A percentile compares a stretch with the other conserved stretches of the same genome.
These are phyloP conservation scores for Ornithoptera alexandrae DNA, from an alignment of 2,888 invertebrate species.

Conservation along the genomic window DNA sequence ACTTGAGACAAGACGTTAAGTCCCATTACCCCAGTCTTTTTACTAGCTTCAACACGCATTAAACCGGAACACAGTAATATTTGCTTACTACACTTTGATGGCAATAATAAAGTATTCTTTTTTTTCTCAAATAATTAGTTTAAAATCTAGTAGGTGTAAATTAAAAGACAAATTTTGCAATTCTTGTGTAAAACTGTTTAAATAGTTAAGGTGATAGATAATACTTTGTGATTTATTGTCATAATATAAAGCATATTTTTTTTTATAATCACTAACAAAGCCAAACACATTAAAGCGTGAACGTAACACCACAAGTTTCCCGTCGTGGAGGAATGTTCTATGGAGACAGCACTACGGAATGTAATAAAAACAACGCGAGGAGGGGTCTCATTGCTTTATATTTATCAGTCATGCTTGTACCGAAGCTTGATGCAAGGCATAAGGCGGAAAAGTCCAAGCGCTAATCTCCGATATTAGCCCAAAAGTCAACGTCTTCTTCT, in stretches of 20 bases:
- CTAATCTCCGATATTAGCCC: constrained; percentile 72
- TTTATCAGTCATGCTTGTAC: constrained; percentile 73
- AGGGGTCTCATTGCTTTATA: constrained; percentile 60
- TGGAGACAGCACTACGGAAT: constrained; percentile 34
- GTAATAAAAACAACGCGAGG: constrained; percentile 53
- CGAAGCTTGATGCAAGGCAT: constrained; percentile 57
- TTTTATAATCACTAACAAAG: constrained; percentile 28
- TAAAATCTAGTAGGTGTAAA: neutral
- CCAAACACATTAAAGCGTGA: constrained; percentile 32
- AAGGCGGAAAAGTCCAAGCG: constrained; percentile 52
- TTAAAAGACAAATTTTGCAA: constrained; percentile 18
- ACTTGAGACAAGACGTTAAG: too few species aligned
- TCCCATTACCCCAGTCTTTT: too few species aligned
- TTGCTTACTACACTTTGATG: too few species aligned
- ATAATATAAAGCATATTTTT: constrained; percentile 18
- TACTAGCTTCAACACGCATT: too few species aligned
- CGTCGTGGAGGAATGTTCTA: constrained; percentile 32
- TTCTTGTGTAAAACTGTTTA: constrained; percentile 11
- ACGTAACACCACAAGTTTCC: constrained; percentile 23
- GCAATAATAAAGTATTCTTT: too few species aligned
- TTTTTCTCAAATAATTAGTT: neutral
- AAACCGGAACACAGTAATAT: too few species aligned
- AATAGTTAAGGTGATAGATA: constrained; percentile 11
- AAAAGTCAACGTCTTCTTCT: constrained; percentile 69
- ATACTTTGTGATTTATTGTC: constrained; percentile 8